These are phyloP conservation scores for Characodon lateralis DNA, from an alignment of 2,797 vertebrate genomes.

Conservation along the genomic window DNA sequence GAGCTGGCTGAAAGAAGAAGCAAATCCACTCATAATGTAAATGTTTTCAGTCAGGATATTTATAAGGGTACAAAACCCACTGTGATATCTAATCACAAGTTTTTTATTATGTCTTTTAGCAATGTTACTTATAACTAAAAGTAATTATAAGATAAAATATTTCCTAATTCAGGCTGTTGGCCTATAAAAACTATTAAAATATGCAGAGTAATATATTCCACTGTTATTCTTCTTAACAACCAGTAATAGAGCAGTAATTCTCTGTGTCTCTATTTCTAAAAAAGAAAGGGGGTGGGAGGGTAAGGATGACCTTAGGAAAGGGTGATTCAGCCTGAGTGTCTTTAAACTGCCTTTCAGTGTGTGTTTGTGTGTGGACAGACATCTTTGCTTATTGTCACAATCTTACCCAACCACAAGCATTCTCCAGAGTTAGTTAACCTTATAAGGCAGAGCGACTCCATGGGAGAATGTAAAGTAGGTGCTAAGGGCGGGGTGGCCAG, in stretches of 20 bases:
- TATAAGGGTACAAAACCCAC: neutral
- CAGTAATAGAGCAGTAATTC: too few species aligned
- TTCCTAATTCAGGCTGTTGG: too few species aligned
- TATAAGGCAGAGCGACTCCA: conserved; percentile 80
- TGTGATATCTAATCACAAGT: neutral
- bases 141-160: neutral
- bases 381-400: conserved; percentile 21
- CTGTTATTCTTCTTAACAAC: too few species aligned
- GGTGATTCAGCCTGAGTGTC: conserved; percentile 16
- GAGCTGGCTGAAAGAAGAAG: neutral
- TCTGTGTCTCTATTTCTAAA: neutral
- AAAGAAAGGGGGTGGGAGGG: neutral
- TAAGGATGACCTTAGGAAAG: neutral
- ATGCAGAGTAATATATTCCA: neutral
- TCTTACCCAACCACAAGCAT: conserved; percentile 82
- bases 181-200: neutral
- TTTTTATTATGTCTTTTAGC: neutral
- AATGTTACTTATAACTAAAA: neutral
- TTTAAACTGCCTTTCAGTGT: conserved; percentile 10
- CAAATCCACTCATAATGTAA: neutral
- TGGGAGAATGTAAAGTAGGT: conserved; percentile 74
- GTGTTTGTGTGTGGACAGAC: conserved; percentile 1
- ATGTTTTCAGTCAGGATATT: neutral
- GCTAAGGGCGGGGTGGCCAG: conserved; percentile 82
- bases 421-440: conserved; percentile 83